Evolutionary conservation across 2,888 invertebrate genomes (phyloP), one percentile per base, ranked within the genome.

Genomic region (Apantesis nais): DNA sequence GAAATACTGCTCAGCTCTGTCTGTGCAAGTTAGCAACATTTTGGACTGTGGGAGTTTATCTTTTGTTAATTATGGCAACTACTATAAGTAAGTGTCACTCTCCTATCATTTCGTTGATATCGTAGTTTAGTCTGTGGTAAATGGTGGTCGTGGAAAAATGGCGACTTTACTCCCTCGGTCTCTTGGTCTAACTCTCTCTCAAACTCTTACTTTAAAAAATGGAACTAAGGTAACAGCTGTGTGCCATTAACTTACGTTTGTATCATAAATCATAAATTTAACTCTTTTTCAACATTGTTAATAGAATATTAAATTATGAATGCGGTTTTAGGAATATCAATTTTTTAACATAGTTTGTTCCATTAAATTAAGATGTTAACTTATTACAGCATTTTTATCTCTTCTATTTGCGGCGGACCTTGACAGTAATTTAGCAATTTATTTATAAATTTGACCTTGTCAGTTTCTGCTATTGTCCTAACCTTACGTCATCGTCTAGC

Each of bases 111-210:
- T n/a, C 48, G n/a, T 52, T n/a, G 48, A 52, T 16, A 67, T 66
- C 66, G 62, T 52, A 64, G 31, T 58, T 37, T 79, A 62, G 66
- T 81, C 73, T 74, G 74, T 80, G 78, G 69, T 68, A 70, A 60
- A 72, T 73, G 70, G 66, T 67, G 31, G 75, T 72, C 82, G 82
- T 83, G 84, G 85, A 90, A 96, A 96, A 95, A 97, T 97, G 97
- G 97, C 97, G 95, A 97, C 97, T 87, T 96, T 98, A 93, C 96
- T 98, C 92, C 96, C 96, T 88, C 96, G 98, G 89, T 96, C 97
- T 83, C 93, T 97, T 87, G 95, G 96, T 90, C 93, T 97, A 85
- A 96, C 96, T 73, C 97, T 97, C 85, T 96, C 96, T 73, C 97
- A 97, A 95, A 96, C 96, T 89, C 91, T 97, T 81, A 94, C 96